A percentile compares a stretch with the other conserved stretches of the same genome.
These are phyloP conservation scores for Sinocyclocheilus anophthalmus DNA, from an alignment of 2,113 vertebrate genomes.

Conservation along the genomic window DNA sequence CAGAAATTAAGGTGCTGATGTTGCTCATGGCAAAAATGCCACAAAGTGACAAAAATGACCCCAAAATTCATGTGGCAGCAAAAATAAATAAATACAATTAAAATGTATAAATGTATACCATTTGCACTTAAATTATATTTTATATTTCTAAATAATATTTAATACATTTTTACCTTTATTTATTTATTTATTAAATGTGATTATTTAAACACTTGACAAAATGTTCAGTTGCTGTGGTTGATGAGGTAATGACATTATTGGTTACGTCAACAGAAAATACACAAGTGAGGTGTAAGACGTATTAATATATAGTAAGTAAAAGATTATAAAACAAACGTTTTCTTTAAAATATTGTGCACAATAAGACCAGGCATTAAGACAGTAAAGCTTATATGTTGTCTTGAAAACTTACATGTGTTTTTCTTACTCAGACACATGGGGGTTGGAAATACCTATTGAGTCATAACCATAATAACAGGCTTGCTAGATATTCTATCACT, in stretches of 20 bases:
- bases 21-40: not conserved
- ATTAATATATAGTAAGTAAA: no score
- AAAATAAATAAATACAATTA: no score
- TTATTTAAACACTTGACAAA: no score
- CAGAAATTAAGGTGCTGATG: not conserved
- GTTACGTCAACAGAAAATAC: not conserved
- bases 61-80: not conserved
- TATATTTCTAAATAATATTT: no score
- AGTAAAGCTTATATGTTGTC: not conserved
- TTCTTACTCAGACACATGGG: not conserved
- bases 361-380: not conserved
- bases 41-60: not conserved
- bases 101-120: no score
- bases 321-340: not conserved
- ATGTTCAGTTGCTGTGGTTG: not conserved
- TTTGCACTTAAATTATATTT: not conserved
- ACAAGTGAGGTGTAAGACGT: not conserved
- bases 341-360: not conserved
- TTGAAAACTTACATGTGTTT: not conserved
- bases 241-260: no score
- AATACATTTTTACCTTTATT: no score
- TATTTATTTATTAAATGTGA: no score
- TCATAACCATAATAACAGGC: conserved; percentile 26
- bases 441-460: not conserved
- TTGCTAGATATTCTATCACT: not conserved